phyloP scores from a whole-genome alignment of 2,797 vertebrate species.

The Adelosebastes latens region DNA sequence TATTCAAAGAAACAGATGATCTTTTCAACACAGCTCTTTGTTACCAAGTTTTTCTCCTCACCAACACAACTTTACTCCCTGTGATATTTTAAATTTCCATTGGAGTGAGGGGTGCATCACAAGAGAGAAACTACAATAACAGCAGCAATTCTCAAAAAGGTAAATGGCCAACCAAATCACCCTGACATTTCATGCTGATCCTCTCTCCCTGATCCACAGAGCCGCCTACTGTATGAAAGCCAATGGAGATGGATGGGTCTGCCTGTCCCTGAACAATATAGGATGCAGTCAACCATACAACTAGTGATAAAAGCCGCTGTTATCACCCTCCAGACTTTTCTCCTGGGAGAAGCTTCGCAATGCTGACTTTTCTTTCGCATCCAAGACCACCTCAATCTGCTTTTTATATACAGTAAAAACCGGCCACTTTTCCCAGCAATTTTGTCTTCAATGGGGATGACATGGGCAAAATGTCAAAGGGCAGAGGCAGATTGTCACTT shows the following conservation, averaged over 20 bases:
- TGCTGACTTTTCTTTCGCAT: conserved; percentile 32
- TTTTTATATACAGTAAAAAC: conserved; percentile 27
- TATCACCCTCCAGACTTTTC: conserved; percentile 68
- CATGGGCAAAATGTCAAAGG: conserved; percentile 9
- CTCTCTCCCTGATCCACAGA: conserved; percentile 59
- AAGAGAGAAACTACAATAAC: conserved; percentile 31
- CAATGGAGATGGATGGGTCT: conserved; percentile 75
- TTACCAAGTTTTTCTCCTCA: background rate
- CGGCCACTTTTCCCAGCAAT: background rate
- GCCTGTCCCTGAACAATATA: conserved; percentile 72
- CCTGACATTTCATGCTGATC: conserved; percentile 58
- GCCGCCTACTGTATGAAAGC: conserved; percentile 58
- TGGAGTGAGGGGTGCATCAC: background rate
- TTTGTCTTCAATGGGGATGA: conserved; percentile 9
- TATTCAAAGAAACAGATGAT: background rate
- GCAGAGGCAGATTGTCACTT: conserved; percentile 7
- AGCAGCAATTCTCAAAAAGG: conserved; percentile 43
- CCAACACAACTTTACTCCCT: background rate
- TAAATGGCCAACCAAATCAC: conserved; percentile 60
- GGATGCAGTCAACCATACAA: conserved; percentile 75
- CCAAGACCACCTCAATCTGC: conserved; percentile 17
- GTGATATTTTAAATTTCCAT: conserved; percentile 16
- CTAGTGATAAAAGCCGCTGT: conserved; percentile 79
- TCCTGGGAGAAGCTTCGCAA: conserved; percentile 48
- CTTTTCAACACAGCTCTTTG: background rate